Base-by-base conservation (phyloP, 2,888 invertebrate species). In the Rotaria macrura region DNA sequence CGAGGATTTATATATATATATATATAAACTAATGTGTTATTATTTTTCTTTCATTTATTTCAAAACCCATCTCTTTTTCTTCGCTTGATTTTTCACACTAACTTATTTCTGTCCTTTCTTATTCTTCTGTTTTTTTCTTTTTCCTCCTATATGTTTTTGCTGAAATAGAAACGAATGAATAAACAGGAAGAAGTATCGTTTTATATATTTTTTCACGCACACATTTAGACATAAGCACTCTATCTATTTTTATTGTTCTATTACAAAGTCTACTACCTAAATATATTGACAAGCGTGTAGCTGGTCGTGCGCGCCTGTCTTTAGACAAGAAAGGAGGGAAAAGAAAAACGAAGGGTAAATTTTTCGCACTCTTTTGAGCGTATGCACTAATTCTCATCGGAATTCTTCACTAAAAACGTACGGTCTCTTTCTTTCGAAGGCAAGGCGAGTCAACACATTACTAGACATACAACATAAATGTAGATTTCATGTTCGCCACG, bases 301-400 rank as follows among this genome's bases (percentile, higher is more conserved):
- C 38, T 65, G 17, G 65, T 34, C 20, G 65, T 14, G 65, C 65
- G 65, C 65, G 65, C 65, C 65, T 65, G 65, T 38, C 34, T 65
- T 6, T 65, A 65, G 14, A 65, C 65, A 65, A 65, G 65, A 65
- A 17, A 65, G 17, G 29, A 65, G 65, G 34, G 29, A 54, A 23
- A 65, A 65, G 20, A 65, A 65, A 65, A 34, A 38, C 20, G 65
- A 65, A 65, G 65, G 65, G 65, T 34, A 65, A 65, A 65, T 65
- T 65, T 65, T 65, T 65, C 65, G 34, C 65, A 65, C 65, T 38
- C 14, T 65, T 34, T 65, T 38, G 34, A 3, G 17, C 65, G 34
- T 65, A 65, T 65, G 29, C 34, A 12, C 43, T 79, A 79, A 79
- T 43, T 79, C 79, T 79, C 79, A 79, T 43, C 79, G 79, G 79